A percentile compares a stretch with the other conserved stretches of the same genome.
These are phyloP conservation scores for Crypturellus tataupa DNA, from an alignment of 2,797 vertebrate genomes.

Conservation along the genomic window DNA sequence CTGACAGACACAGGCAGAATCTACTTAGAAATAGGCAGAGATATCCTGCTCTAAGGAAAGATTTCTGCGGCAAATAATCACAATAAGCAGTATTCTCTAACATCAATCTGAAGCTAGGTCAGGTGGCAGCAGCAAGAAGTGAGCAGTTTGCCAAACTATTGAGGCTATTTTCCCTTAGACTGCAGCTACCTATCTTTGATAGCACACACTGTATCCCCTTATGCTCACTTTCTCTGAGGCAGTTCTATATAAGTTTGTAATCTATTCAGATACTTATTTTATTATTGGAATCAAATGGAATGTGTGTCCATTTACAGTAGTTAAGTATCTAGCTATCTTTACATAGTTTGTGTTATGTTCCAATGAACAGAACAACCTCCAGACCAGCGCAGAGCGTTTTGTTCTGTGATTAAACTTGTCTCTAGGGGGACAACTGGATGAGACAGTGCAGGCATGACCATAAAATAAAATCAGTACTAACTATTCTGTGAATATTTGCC, in stretches of 20 bases:
- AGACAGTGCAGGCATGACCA: accelerated
- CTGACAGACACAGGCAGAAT: neutral
- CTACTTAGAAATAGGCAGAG: neutral
- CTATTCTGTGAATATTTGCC: neutral
- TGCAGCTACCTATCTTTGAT: neutral
- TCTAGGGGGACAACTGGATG: neutral
- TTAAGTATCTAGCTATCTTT: neutral
- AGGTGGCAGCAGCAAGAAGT: neutral
- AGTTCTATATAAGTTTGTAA: neutral
- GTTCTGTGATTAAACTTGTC: neutral
- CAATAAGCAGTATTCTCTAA: neutral
- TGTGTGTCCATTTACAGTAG: neutral
- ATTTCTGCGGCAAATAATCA: neutral
- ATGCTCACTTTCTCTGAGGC: neutral
- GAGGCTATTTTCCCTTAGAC: neutral
- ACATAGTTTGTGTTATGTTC: neutral
- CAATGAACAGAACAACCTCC: neutral
- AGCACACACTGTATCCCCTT: neutral
- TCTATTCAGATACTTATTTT: neutral
- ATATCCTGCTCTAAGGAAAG: neutral
- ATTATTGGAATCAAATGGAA: neutral
- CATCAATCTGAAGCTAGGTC: neutral
- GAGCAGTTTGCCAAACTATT: neutral
- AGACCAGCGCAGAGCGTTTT: neutral
- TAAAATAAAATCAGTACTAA: neutral